Base-by-base conservation (phyloP, 2,113 vertebrate species). In the Microcebus lehilahytsara region DNA sequence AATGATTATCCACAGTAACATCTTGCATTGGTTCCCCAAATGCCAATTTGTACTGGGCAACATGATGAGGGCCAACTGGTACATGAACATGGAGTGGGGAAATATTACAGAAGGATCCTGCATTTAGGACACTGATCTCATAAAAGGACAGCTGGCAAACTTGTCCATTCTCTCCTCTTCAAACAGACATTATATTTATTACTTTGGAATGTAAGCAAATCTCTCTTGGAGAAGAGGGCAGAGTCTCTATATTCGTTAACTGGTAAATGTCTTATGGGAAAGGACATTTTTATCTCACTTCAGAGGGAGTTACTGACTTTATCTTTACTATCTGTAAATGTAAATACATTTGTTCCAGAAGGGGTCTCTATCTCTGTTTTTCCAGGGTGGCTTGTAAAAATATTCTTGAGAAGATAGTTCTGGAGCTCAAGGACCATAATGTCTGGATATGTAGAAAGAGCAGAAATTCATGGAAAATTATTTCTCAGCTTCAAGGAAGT, bases 141-240 rank as follows among this genome's bases (percentile, higher is more conserved):
- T 22, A 13, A 69, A 40, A 42, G 20, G 27, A 14, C 5, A 12
- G 9, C 20, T 32, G 34, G 20, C 32, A 49, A 60, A 49, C 9
- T 30, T 77, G n/a, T 34, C 8, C 16, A 13, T n/a, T 13, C 40
- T 96, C 3, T 17, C 14, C 32, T 91, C 2, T 58, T 56, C 34
- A 84, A 22, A 79, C 27, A 79, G 22, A 34, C 25, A 78, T 32
- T 60, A 37, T 85, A 27, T 64, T 95, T 87, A 79, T 60, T 80
- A 64, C 23, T n/a, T 81, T 74, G n/a, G 22, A 74, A 84, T 78
- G 9, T 25, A 91, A 94, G 30, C 5, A 67, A 91, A 69, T 86
- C 25, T 11, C 66, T 86, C 6, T 9, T 30, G 49, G 13, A 64
- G 32, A 37, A 53, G 5, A 23, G 0, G 3, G 10, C 53, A 10